These are phyloP conservation scores for Pelmatolapia mariae DNA, from an alignment of 2,113 vertebrate species.

Conservation along the genomic window DNA sequence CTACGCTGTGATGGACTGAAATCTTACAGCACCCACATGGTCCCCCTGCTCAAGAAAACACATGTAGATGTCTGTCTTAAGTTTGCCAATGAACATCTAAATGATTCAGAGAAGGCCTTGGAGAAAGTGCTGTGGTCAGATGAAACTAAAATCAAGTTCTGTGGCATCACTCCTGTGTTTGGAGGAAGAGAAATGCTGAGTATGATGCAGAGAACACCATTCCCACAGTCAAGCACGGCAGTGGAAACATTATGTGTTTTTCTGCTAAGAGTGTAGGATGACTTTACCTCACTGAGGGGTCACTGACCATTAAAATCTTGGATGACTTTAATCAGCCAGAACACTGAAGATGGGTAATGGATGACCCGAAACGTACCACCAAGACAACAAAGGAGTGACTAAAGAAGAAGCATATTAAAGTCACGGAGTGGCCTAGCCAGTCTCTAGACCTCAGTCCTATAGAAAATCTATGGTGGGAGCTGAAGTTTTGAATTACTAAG, in stretches of 20 bases:
- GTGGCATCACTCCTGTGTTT: not conserved
- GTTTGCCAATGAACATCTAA: not conserved
- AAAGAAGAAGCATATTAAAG: not conserved
- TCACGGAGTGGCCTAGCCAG: not conserved
- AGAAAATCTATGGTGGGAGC: not conserved
- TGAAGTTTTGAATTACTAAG: not conserved
- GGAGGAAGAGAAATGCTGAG: not conserved
- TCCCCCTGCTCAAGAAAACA: not conserved
- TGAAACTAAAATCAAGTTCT: not conserved
- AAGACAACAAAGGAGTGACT: not conserved
- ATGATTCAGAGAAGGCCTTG: not conserved
- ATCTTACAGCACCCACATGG: not conserved
- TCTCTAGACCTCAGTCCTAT: not conserved
- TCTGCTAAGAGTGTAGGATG: not conserved
- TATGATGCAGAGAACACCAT: not conserved
- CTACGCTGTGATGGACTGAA: not conserved
- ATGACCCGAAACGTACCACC: not conserved
- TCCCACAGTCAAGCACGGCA: not conserved
- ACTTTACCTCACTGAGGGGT: not conserved
- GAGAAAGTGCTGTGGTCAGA: not conserved
- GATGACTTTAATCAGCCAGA: not conserved
- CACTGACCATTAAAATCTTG: not conserved
- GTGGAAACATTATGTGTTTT: not conserved
- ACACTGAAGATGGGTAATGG: accelerated
- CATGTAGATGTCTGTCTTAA: not conserved